Conservation (phyloP, 2,113 vertebrate genomes). For the Upupa epops region DNA sequence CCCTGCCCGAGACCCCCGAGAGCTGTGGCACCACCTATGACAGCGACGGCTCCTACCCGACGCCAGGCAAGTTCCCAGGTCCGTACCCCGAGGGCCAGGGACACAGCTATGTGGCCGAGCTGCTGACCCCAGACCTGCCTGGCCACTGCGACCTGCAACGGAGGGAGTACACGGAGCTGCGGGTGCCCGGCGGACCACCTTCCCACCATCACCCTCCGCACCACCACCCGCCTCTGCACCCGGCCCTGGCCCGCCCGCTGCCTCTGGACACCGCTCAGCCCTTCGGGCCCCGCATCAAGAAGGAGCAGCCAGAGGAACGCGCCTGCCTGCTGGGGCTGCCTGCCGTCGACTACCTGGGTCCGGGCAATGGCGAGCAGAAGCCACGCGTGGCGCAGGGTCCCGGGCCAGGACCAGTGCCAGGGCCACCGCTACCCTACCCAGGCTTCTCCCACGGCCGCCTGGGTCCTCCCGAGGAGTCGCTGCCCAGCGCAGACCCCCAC, state of each 20-base stretch:
- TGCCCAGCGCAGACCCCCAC: slow-evolving; percentile 67
- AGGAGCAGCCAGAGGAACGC: slow-evolving; percentile 77
- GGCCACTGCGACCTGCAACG: slow-evolving; percentile 58
- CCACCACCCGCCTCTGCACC: slow-evolving; percentile 48
- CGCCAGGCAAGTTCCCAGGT: slow-evolving; percentile 56
- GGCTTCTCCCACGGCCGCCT: slow-evolving; percentile 67
- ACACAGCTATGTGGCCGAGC: slow-evolving; percentile 86
- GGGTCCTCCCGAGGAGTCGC: slow-evolving; percentile 48
- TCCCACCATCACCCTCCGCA: slow-evolving; percentile 20
- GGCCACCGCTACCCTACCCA: slow-evolving; percentile 58
- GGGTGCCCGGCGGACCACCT: slow-evolving; percentile 47
- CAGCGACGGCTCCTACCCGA: slow-evolving; percentile 75
- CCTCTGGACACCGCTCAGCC: slow-evolving; percentile 51
- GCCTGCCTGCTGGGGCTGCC: slow-evolving; percentile 81
- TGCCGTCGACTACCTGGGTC: slow-evolving; percentile 72
- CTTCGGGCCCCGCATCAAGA: slow-evolving; percentile 84
- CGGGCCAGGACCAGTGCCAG: background rate
- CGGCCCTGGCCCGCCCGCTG: slow-evolving; percentile 22
- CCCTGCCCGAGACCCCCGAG: slow-evolving; percentile 88
- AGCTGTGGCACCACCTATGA: slow-evolving; percentile 82
- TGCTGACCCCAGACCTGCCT: slow-evolving; percentile 79
- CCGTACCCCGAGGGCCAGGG: slow-evolving; percentile 70
- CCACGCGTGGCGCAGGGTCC: slow-evolving; percentile 49
- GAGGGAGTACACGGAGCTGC: slow-evolving; percentile 83
- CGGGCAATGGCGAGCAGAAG: slow-evolving; percentile 72